Percentiles rank a stretch among this genome's conserved stretches.
Evolutionary conservation across 2,113 vertebrate genomes (phyloP).

Genomic region (Dendrocopos noguchii): DNA sequence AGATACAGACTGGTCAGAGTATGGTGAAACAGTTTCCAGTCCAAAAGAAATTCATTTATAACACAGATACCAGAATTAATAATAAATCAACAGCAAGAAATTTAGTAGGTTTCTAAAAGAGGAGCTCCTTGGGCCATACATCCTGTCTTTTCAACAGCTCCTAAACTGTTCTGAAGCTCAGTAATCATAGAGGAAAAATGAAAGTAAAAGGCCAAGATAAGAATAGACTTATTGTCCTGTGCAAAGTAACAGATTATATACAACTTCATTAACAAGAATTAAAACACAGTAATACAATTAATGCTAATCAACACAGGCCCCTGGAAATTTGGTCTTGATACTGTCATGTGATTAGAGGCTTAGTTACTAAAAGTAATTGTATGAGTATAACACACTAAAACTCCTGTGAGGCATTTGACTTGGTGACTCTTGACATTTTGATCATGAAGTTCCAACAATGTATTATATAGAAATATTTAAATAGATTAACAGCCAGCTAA

Average conservation of each 20-base stretch:
- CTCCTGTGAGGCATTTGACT: conserved; percentile 38
- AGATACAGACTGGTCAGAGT: neutral
- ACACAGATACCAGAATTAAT: neutral
- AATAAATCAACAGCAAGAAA: neutral
- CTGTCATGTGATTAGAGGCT: conserved; percentile 22
- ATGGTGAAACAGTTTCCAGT: conserved; percentile 2
- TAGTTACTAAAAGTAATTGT: conserved; percentile 1
- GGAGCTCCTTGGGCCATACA: neutral
- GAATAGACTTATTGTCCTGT: neutral
- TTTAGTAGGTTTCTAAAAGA: neutral
- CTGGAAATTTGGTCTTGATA: conserved; percentile 22
- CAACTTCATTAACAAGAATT: neutral
- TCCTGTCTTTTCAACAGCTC: neutral
- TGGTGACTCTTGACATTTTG: conserved; percentile 11
- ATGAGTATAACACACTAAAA: neutral
- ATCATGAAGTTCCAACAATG: conserved; percentile 40
- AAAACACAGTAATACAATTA: conserved; percentile 4
- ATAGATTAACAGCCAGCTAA: conserved; percentile 23
- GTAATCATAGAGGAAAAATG: neutral
- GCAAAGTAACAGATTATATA: neutral
- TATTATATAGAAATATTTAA: neutral
- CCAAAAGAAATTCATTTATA: neutral
- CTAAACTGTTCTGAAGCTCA: neutral
- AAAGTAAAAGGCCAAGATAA: neutral
- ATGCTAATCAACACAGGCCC: neutral